Conservation (phyloP, 1,140 invertebrate genomes). For the Leptestheria dahalacensis region DNA sequence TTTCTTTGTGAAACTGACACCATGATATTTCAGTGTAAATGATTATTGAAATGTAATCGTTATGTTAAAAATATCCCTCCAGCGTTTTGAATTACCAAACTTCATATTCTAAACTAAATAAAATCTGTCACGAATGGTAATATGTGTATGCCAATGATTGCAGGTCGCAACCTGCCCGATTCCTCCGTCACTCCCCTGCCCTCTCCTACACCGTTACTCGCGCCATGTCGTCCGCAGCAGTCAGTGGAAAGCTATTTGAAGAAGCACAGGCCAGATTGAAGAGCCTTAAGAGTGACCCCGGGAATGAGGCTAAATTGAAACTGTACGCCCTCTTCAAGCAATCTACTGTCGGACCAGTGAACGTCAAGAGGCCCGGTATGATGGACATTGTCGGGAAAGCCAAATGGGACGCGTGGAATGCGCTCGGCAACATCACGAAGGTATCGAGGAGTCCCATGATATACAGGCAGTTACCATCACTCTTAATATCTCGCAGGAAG, state of each 20-base stretch:
- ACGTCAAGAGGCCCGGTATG: constrained; percentile 38
- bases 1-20: too few relatives aligned
- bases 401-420: constrained; percentile 46
- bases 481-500: constrained; percentile 23
- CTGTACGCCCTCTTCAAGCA: constrained; percentile 45
- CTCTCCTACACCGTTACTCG: not conserved
- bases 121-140: too few relatives aligned
- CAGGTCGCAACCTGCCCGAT: too few relatives aligned
- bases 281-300: constrained; percentile 24
- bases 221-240: not conserved
- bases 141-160: too few relatives aligned
- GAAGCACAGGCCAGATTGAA: constrained; percentile 18
- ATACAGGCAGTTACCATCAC: constrained; percentile 10
- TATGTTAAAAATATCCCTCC: too few relatives aligned
- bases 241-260: constrained; percentile 17
- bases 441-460: constrained; percentile 19
- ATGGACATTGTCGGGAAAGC: constrained; percentile 43
- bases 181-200: not conserved
- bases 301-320: constrained; percentile 38
- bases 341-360: constrained; percentile 38
- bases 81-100: too few relatives aligned
- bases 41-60: too few relatives aligned
- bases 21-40: too few relatives aligned
- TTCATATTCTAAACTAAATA: too few relatives aligned
- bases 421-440: constrained; percentile 29